phyloP scores from a whole-genome alignment of 2,797 vertebrate species.

The Muscicapa striata region DNA sequence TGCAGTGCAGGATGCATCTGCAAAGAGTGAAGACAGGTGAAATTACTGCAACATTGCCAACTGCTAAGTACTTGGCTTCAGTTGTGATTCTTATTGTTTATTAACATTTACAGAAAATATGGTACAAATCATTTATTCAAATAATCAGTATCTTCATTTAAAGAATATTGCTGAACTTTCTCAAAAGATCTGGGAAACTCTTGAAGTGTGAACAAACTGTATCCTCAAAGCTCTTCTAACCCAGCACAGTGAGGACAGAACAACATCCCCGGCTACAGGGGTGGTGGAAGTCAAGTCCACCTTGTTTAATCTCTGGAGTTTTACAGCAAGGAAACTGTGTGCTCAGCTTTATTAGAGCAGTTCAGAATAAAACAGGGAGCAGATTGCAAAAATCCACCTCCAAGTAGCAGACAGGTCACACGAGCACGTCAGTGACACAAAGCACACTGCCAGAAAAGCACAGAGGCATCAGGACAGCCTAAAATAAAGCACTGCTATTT shows the following conservation, averaged over 20 bases:
- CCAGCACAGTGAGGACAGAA: not conserved
- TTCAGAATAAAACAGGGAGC: not conserved
- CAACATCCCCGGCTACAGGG: not conserved
- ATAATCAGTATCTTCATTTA: not conserved
- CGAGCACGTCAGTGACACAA: not conserved
- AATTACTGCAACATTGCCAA: not conserved
- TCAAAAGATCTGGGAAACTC: not conserved
- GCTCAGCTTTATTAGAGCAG: not conserved
- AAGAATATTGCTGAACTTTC: not conserved
- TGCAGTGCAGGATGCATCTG: not conserved
- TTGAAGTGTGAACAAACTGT: not conserved
- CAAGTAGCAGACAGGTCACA: not conserved
- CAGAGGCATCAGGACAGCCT: not conserved
- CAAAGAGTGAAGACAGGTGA: not conserved
- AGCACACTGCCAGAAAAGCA: not conserved
- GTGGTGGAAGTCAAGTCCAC: not conserved
- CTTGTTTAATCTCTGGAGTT: not conserved
- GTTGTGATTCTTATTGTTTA: not conserved
- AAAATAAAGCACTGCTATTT: constrained; percentile 1
- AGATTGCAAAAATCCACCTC: not conserved
- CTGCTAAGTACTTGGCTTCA: not conserved
- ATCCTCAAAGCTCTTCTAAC: not conserved
- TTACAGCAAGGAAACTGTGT: not conserved
- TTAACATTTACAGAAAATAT: not conserved
- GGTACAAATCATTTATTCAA: not conserved